Evolutionary conservation across 2,888 invertebrate species (phyloP).

Genomic region (Amitus sp.): DNA sequence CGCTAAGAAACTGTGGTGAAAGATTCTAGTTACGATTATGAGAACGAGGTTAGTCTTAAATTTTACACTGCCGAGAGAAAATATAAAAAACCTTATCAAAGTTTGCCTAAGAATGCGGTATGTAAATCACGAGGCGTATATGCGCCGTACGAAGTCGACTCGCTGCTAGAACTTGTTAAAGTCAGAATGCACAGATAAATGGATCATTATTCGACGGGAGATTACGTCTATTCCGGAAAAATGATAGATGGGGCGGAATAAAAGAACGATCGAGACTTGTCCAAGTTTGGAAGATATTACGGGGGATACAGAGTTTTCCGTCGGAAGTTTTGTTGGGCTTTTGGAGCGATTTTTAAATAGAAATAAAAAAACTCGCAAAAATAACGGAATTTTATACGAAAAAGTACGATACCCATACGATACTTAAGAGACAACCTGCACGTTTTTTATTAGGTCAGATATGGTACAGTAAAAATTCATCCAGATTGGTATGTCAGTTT

Average conservation of each 20-base stretch:
- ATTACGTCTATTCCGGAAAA: conserved; percentile 31
- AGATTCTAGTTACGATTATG: background rate
- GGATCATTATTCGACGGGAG: conserved; percentile 37
- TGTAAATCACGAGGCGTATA: conserved; percentile 30
- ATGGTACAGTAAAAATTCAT: too few relatives aligned
- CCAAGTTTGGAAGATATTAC: too few relatives aligned
- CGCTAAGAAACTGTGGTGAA: background rate
- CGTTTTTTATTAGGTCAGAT: too few relatives aligned
- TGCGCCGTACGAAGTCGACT: conserved; percentile 11
- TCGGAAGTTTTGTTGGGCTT: too few relatives aligned
- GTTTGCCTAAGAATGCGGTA: conserved; percentile 25
- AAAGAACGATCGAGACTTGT: conserved; percentile 18
- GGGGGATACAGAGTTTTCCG: too few relatives aligned
- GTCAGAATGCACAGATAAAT: conserved; percentile 36
- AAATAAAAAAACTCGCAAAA: too few relatives aligned
- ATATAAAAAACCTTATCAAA: conserved; percentile 29
- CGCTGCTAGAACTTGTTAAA: conserved; percentile 28
- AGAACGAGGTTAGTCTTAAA: conserved; percentile 4
- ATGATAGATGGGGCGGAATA: conserved; percentile 31
- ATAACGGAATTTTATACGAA: too few relatives aligned
- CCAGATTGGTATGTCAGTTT: too few relatives aligned
- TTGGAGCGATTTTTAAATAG: too few relatives aligned
- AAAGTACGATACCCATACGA: too few relatives aligned
- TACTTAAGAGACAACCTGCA: too few relatives aligned
- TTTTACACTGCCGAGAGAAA: conserved; percentile 19